Base-by-base conservation (phyloP, 2,797 vertebrate species). In the Mergus octosetaceus region DNA sequence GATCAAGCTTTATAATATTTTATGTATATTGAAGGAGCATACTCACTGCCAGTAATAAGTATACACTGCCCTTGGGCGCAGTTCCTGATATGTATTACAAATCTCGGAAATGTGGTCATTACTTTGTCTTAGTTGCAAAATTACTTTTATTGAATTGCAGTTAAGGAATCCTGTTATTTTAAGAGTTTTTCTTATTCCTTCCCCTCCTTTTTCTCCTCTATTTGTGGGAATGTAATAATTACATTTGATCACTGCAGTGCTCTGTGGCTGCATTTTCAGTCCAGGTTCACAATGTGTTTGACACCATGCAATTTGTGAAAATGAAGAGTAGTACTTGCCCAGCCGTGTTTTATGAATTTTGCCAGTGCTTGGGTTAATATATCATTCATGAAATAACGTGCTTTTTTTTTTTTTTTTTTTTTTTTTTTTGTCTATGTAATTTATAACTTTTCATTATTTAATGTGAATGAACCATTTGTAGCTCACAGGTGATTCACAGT, bases 61-160 rank as follows among this genome's bases (percentile, higher is more conserved):
- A 90, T 65, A 80, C 64, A 65, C 61, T 85, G 87, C 93, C 87
- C 70, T 80, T 91, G 83, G 68, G 93, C 64, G 34, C 24, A 65
- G 73, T 38, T 96, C 76, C 68, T 81, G n/a, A 65, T 89, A 36
- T 56, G 78, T 65, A 78, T 92, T 85, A 79, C 47, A 90, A 71
- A 94, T 87, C 72, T 94, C 89, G 87, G 85, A 86, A 96, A 95
- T 16, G 68, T 85, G 84, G 69, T 66, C 92, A 84, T 96, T 96
- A 89, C 64, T 87, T 95, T 95, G 64, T 94, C 80, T 93, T 92
- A 80, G 87, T 75, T 74, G 78, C 9, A 86, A 93, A 96, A 96
- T 96, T 89, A 82, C 57, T 93, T 95, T 82, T 90, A 89, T 87
- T 91, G 95, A 94, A 87, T 77, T 94, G 62, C 79, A 70, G n/a